Percentiles rank a stretch among this genome's conserved stretches.
Evolutionary conservation across 1,140 invertebrate genomes (phyloP).

Genomic region (Liolophura sinensis): DNA sequence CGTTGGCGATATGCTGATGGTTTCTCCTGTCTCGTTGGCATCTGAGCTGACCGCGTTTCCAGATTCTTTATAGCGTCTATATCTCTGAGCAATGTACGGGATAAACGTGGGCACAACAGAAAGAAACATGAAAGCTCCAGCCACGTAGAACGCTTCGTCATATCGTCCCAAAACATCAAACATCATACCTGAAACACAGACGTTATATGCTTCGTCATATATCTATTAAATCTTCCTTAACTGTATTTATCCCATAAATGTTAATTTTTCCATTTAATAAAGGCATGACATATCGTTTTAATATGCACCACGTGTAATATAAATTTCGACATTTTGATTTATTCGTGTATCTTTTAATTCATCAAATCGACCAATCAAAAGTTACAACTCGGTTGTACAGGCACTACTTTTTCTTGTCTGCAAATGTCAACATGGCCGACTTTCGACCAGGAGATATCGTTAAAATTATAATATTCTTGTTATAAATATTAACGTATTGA

Average conservation of each 20-base stretch:
- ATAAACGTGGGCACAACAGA: constrained; percentile 4
- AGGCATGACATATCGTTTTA: background rate
- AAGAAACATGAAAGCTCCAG: constrained; percentile 31
- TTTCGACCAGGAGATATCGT: background rate
- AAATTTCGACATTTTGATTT: too few species aligned
- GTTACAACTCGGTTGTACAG: too few species aligned
- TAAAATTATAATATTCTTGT: background rate
- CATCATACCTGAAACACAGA: constrained; percentile 30
- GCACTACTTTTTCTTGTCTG: too few species aligned
- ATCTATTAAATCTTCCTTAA: background rate
- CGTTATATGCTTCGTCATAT: background rate
- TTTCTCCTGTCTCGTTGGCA: too few species aligned
- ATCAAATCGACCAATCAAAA: too few species aligned
- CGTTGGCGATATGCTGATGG: too few species aligned
- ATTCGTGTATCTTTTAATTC: too few species aligned
- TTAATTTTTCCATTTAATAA: background rate
- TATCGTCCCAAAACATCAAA: constrained; percentile 34
- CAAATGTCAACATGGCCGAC: background rate
- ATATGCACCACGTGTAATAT: too few species aligned
- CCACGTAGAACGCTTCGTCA: constrained; percentile 30
- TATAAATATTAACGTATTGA: too few species aligned
- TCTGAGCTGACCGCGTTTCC: too few species aligned
- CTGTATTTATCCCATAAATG: background rate
- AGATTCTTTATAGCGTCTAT: too few species aligned
- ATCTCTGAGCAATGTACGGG: too few species aligned